Conservation (phyloP, 2,797 vertebrate species). For the Paramormyrops hopkinsi region DNA sequence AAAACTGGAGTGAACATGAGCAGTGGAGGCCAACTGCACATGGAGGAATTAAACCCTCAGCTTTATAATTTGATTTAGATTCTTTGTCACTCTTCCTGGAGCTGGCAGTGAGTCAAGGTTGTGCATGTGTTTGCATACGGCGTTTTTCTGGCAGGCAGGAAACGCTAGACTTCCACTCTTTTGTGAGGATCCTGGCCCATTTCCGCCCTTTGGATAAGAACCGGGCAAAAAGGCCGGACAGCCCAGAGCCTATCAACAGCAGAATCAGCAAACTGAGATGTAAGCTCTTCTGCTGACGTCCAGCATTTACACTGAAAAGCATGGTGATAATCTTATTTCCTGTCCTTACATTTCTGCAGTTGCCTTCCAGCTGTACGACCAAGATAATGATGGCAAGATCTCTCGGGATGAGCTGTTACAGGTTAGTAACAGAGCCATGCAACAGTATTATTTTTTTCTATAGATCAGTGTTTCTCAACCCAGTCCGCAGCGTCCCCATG, state of each 20-base stretch:
- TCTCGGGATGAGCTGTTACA: constrained; percentile 67
- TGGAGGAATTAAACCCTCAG: neutral
- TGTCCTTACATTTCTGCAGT: constrained; percentile 46
- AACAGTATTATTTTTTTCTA: neutral
- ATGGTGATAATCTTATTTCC: neutral
- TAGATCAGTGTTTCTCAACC: neutral
- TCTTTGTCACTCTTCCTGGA: neutral
- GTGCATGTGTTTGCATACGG: neutral
- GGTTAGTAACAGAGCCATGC: constrained; percentile 45
- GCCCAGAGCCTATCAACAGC: constrained; percentile 60
- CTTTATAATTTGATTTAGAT: neutral
- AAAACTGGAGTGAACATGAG: neutral
- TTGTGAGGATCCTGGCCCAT: constrained; percentile 64
- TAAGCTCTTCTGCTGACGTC: constrained; percentile 40
- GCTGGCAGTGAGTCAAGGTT: neutral
- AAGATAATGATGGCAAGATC: constrained; percentile 71
- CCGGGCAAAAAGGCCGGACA: constrained; percentile 30
- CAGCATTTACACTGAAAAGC: neutral
- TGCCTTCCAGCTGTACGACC: constrained; percentile 71
- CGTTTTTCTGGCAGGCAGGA: constrained; percentile 49
- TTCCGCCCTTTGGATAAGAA: constrained; percentile 59
- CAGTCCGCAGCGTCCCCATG: neutral
- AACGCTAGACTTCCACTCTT: constrained; percentile 60
- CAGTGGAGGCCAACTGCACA: neutral
- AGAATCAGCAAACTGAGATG: constrained; percentile 65